These are phyloP conservation scores for Bombus sibiricus DNA, from an alignment of 1,140 invertebrate species.

Conservation along the genomic window DNA sequence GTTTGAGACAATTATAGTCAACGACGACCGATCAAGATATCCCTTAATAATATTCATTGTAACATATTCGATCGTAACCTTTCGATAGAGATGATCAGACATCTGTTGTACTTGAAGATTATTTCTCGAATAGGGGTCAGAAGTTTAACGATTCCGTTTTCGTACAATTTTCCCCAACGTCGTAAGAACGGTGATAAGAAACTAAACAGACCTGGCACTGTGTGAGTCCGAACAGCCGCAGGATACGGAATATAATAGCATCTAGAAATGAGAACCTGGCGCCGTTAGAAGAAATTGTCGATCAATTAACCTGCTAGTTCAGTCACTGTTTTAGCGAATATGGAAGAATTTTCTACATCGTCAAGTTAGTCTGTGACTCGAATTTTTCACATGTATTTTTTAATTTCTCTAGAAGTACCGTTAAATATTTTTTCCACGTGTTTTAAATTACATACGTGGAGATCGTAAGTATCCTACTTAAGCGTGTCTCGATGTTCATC, in stretches of 20 bases:
- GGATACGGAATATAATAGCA: constrained; percentile 4
- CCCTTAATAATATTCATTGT: neutral
- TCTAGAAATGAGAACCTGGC: constrained; percentile 55
- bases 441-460: neutral
- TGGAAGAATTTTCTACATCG: constrained; percentile 15
- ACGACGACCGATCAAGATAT: neutral
- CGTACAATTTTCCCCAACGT: neutral
- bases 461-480: neutral
- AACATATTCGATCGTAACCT: neutral
- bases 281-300: constrained; percentile 75
- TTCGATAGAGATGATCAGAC: neutral
- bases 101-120: too few relatives aligned
- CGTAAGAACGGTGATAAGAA: constrained; percentile 35
- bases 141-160: neutral
- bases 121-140: neutral
- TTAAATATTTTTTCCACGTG: neutral
- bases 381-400: neutral
- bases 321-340: constrained; percentile 69
- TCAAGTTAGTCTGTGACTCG: neutral
- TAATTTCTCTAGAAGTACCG: neutral
- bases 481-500: neutral
- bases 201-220: constrained; percentile 36
- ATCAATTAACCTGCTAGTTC: constrained; percentile 75
- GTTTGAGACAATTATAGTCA: neutral
- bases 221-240: constrained; percentile 25